A percentile compares a stretch with the other conserved stretches of the same genome.
These are phyloP conservation scores for Allolobophora icterica DNA, from an alignment of 2,888 invertebrate species.

Conservation along the genomic window DNA sequence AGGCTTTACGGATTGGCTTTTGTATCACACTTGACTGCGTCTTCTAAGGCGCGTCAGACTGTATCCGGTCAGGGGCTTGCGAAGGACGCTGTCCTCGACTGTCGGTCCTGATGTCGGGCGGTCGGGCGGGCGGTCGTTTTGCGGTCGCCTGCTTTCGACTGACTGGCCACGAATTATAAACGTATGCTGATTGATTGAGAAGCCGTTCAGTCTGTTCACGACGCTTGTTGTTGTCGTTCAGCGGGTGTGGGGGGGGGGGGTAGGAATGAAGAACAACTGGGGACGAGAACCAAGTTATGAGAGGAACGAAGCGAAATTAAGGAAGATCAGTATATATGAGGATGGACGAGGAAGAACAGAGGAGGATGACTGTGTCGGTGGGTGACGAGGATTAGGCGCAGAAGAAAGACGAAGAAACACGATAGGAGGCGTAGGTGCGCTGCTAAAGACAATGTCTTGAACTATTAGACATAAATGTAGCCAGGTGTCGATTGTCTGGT, in stretches of 20 bases:
- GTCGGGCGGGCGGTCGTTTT: background rate
- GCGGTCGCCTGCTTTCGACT: background rate
- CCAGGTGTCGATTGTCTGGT: too few relatives aligned
- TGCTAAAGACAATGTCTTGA: too few relatives aligned
- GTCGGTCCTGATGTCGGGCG: background rate
- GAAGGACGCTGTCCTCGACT: background rate
- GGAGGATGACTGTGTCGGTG: too few relatives aligned
- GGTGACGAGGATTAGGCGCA: too few relatives aligned
- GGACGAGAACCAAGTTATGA: background rate
- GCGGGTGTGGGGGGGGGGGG: background rate
- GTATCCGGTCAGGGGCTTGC: background rate
- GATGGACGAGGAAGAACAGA: background rate
- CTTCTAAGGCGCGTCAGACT: background rate
- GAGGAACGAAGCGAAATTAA: background rate
- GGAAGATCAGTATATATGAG: background rate
- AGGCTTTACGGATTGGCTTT: background rate
- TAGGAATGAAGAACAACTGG: background rate
- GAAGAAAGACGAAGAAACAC: too few relatives aligned
- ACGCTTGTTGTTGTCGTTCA: background rate
- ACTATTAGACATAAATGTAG: too few relatives aligned
- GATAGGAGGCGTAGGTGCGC: too few relatives aligned
- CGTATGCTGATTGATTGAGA: slow-evolving; percentile 17
- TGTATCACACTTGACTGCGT: background rate
- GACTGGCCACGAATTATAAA: background rate
- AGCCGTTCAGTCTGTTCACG: background rate